These are phyloP conservation scores for Microtus montanus DNA, from an alignment of 2,113 vertebrate species.

Conservation along the genomic window DNA sequence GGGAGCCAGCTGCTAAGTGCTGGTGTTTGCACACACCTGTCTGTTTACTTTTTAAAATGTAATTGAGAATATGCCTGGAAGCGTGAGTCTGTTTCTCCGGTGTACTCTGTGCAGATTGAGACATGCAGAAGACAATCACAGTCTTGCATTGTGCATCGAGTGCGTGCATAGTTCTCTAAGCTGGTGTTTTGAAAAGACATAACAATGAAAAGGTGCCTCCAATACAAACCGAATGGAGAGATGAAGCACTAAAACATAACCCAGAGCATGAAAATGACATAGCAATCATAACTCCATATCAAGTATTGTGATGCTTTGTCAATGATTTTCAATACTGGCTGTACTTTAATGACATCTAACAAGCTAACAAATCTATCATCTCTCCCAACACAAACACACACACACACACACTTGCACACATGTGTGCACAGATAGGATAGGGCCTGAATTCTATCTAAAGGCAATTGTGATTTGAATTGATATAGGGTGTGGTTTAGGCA, in stretches of 20 bases:
- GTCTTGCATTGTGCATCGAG: not conserved
- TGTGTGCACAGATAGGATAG: not conserved
- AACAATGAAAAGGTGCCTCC: slow-evolving; percentile 30
- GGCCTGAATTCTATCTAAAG: not conserved
- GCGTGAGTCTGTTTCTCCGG: slow-evolving; percentile 24
- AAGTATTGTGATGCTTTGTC: not conserved
- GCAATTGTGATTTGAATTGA: not conserved
- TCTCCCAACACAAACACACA: too few species aligned
- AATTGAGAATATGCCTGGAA: slow-evolving; percentile 71
- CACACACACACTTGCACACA: not conserved
- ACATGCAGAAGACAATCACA: slow-evolving; percentile 34
- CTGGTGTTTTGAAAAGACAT: slow-evolving; percentile 8
- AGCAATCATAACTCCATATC: not conserved
- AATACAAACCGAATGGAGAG: slow-evolving; percentile 6
- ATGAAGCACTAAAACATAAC: slow-evolving; percentile 30
- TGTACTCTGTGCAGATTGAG: slow-evolving; percentile 37
- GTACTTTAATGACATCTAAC: not conserved
- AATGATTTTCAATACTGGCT: not conserved
- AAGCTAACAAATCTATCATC: not conserved
- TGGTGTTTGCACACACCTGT: slow-evolving; percentile 67
- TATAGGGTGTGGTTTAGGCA: not conserved
- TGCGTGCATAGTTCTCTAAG: not conserved
- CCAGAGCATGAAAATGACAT: not conserved
- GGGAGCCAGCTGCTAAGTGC: slow-evolving; percentile 70
- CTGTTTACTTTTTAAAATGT: slow-evolving; percentile 72